phyloP scores from a whole-genome alignment of 2,113 vertebrate species.

The Eurypyga helias region DNA sequence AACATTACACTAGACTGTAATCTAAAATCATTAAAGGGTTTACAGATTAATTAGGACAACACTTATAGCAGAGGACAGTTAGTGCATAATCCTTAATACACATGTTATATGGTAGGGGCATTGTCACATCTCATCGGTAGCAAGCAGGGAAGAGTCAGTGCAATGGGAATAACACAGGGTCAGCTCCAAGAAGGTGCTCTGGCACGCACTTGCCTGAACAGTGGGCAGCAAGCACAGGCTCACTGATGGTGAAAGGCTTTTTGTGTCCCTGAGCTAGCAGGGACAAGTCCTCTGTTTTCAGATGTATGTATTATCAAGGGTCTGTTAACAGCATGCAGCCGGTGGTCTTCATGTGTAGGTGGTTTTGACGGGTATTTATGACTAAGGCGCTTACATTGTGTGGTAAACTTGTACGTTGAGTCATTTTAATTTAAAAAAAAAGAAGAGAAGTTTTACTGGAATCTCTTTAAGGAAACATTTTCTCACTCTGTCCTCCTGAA shows the following conservation, averaged over 20 bases:
- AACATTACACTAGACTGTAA: not conserved
- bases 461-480: not conserved
- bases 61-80: not conserved
- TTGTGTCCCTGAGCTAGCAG: not conserved
- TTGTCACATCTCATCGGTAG: accelerated
- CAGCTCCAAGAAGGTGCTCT: not conserved
- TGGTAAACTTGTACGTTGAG: not conserved
- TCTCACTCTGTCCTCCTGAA: not conserved
- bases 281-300: not conserved
- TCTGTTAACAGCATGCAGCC: not conserved
- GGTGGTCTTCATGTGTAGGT: not conserved
- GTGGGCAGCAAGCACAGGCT: not conserved
- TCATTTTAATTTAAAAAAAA: not conserved
- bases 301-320: not conserved
- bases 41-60: not conserved
- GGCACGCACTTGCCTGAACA: accelerated
- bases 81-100: not conserved
- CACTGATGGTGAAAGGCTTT: not conserved
- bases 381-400: not conserved
- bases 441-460: not conserved
- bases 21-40: not conserved
- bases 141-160: not conserved
- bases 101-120: accelerated
- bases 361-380: not conserved
- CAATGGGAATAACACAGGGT: accelerated